These are phyloP conservation scores for Aleiodes alternator DNA, from an alignment of 2,888 invertebrate species.

Conservation along the genomic window DNA sequence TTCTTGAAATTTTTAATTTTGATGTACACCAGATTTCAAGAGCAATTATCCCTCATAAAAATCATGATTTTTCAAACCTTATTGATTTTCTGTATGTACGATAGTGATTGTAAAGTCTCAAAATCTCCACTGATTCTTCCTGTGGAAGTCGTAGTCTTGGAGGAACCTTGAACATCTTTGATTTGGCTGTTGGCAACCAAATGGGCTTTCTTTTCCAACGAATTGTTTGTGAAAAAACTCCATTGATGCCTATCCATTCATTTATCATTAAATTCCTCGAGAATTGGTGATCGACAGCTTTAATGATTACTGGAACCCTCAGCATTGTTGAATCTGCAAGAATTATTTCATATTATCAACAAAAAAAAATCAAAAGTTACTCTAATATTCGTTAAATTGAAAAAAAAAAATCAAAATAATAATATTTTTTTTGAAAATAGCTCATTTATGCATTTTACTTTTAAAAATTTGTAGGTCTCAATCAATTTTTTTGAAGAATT, in stretches of 20 bases:
- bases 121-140: conserved; percentile 82
- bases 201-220: conserved; percentile 85
- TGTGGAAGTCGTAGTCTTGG: conserved; percentile 78
- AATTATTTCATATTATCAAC: neutral
- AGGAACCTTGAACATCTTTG: conserved; percentile 85
- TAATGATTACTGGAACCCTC: neutral
- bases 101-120: conserved; percentile 84
- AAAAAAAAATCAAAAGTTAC: no score
- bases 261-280: conserved; percentile 5
- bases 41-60: no score
- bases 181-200: conserved; percentile 88
- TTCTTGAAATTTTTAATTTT: no score
- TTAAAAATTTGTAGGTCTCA: no score
- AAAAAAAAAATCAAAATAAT: no score
- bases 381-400: no score
- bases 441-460: no score
- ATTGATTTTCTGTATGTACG: conserved; percentile 78
- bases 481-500: no score
- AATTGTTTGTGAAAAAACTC: conserved; percentile 67
- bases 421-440: no score
- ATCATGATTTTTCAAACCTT: conserved; percentile 71
- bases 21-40: neutral
- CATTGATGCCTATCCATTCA: conserved; percentile 48
- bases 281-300: neutral
- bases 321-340: conserved; percentile 3